Base-by-base conservation (phyloP, 2,888 invertebrate species). In the Empis stercorea region DNA sequence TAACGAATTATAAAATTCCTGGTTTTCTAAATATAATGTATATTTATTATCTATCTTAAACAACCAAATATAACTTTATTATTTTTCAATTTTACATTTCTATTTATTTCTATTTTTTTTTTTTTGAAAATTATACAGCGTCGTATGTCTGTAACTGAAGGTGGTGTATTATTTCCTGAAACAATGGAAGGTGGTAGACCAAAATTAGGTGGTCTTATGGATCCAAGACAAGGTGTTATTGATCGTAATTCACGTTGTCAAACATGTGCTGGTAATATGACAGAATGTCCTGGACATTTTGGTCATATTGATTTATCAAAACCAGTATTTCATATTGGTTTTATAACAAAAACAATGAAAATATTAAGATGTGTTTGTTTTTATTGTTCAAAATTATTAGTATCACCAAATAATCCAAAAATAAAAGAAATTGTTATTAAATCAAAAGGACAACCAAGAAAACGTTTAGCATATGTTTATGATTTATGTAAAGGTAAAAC, bases 261-360 rank as follows among this genome's bases (percentile, higher is more conserved):
- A 67, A 96, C 95, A 0, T 96, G 95, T 66, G 94, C 95, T 51
- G 91, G 97, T 41, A 95, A 93, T 63, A 92, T 96, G 88, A 89
- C 93, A 0, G 96, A 97, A 68, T 99, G 99, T 66, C 96, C 99
- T 3, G 99, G 99, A 2, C 99, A 99, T 70, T 99, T 99, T 73
- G 99, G 96, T 4, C 99, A 99, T 67, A 87, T 99, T 59, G 96
- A 99, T 69, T 73, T 99, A 55, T 87, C 96, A 1, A 99, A 99
- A 68, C 99, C 99, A 16, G 99, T 99, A 1, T 99, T 92, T 70
- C 97, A 99, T 66, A 87, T 96, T 63, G 97, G 96, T 34, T 99
- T 97, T 62, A 77, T 99, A 45, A 92, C 93, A 32, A 99, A 99
- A 73, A 89, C 89, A 0, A 91, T 99, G 54, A 99, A 99, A 72